Conservation (phyloP, 2,113 vertebrate genomes). For the Odobenus rosmarus region DNA sequence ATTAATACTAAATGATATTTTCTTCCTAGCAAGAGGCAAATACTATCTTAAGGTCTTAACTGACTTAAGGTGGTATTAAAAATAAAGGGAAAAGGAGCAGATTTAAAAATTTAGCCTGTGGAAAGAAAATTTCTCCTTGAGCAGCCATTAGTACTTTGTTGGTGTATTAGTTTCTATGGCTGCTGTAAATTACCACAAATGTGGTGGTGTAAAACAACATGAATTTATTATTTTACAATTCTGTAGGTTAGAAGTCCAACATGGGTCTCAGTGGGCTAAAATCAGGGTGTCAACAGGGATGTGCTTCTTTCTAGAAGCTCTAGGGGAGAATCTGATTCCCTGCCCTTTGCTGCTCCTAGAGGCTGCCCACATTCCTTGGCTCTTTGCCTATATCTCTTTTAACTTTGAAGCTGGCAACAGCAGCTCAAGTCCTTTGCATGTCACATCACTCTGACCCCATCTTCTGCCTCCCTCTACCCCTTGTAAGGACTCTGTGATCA, state of each 20-base stretch:
- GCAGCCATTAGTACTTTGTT: not conserved
- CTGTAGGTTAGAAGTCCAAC: not conserved
- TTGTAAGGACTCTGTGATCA: not conserved
- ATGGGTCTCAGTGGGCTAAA: not conserved
- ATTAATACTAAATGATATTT: slow-evolving; percentile 57
- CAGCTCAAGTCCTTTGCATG: not conserved
- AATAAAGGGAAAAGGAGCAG: not conserved
- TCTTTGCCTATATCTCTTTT: not conserved
- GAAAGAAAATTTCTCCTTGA: not conserved
- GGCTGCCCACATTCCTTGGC: not conserved
- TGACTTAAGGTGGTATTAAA: not conserved
- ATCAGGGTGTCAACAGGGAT: not conserved
- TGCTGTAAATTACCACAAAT: not conserved
- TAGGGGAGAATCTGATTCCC: not conserved
- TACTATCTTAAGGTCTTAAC: not conserved
- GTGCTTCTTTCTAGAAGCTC: not conserved
- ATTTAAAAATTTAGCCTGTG: not conserved
- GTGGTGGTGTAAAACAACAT: not conserved
- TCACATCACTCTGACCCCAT: not conserved
- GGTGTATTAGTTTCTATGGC: not conserved
- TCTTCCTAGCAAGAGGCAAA: slow-evolving; percentile 52
- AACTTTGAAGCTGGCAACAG: not conserved
- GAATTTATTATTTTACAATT: not conserved
- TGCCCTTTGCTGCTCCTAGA: not conserved
- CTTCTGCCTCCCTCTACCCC: not conserved